Evolutionary conservation across 2,113 vertebrate genomes (phyloP).

Genomic region (Ptychochromis oligacanthus): DNA sequence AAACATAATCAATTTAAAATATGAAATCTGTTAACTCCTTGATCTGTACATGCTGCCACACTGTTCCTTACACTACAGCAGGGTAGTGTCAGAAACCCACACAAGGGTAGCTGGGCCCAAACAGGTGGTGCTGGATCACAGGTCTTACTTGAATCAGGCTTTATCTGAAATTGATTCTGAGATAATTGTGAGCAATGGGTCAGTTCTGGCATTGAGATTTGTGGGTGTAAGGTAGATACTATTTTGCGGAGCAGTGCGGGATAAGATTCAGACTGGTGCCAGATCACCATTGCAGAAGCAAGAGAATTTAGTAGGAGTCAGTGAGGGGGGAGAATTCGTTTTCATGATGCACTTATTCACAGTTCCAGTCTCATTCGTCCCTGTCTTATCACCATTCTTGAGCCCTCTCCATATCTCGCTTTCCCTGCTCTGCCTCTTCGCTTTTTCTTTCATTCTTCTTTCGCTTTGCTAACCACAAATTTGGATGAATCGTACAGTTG

Average conservation of each 20-base stretch:
- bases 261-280: background rate
- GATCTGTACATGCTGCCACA: background rate
- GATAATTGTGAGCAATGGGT: background rate
- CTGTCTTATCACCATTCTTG: constrained; percentile 32
- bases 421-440: constrained; percentile 14
- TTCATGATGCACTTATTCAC: constrained; percentile 25
- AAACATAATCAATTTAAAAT: background rate
- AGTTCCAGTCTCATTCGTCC: constrained; percentile 19
- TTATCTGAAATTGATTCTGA: background rate
- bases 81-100: background rate
- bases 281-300: background rate
- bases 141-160: background rate
- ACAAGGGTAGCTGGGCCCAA: background rate
- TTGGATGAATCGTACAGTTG: constrained; percentile 41
- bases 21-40: background rate
- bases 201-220: background rate
- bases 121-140: background rate
- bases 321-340: background rate
- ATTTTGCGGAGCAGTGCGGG: background rate
- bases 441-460: background rate
- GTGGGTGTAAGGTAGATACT: background rate
- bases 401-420: constrained; percentile 40
- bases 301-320: background rate
- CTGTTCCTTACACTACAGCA: background rate
- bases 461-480: background rate